Conservation (phyloP, 2,113 vertebrate genomes). For the Chaetorhynchus papuensis region DNA sequence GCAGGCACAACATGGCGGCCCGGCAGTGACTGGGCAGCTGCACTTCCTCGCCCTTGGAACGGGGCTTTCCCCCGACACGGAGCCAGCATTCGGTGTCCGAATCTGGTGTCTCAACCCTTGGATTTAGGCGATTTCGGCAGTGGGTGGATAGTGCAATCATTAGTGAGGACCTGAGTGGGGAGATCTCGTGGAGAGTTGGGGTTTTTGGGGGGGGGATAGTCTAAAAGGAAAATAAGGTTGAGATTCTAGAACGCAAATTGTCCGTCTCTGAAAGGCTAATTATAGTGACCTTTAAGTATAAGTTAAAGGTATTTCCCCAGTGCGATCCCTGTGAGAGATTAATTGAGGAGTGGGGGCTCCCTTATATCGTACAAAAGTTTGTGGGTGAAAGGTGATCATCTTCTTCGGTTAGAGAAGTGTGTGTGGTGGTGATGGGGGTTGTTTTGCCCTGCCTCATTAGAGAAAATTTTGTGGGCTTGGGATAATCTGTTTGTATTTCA, state of each 20-base stretch:
- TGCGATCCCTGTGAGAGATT: background rate
- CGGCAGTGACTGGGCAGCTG: constrained; percentile 46
- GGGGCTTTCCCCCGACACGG: background rate
- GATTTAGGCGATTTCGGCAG: background rate
- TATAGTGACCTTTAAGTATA: background rate
- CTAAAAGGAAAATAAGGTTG: background rate
- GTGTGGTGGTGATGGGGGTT: background rate
- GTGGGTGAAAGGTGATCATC: background rate
- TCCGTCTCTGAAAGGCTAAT: background rate
- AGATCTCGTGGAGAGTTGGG: background rate
- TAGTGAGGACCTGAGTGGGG: background rate
- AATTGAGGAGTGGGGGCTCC: background rate
- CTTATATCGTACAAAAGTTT: background rate
- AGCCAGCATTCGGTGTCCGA: background rate
- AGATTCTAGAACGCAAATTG: background rate
- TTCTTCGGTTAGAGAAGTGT: background rate
- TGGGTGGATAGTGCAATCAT: accelerated
- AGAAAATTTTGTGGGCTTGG: background rate
- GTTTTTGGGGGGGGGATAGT: background rate
- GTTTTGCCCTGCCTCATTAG: background rate
- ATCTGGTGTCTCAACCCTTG: background rate
- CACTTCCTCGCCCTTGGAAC: background rate
- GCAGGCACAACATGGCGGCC: constrained; percentile 57
- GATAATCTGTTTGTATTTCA: background rate
- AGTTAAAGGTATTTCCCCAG: background rate